Evolutionary conservation across 2,797 vertebrate genomes (phyloP).

Genomic region (Xenops minutus): DNA sequence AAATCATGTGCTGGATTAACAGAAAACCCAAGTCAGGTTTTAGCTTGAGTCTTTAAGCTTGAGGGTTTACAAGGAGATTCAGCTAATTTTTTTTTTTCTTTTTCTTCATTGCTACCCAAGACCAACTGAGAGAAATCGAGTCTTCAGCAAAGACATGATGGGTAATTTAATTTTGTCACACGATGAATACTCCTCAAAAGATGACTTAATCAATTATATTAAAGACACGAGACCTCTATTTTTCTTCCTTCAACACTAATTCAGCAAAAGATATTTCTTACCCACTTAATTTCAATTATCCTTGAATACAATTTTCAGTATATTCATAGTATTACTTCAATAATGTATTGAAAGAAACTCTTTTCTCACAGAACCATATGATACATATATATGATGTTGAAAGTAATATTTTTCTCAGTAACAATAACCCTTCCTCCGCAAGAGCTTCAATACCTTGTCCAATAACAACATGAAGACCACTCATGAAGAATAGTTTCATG

Average conservation of each 20-base stretch:
- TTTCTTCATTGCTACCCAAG: neutral
- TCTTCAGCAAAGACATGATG: neutral
- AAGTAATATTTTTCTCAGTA: neutral
- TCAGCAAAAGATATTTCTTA: neutral
- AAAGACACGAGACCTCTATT: neutral
- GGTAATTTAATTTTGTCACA: neutral
- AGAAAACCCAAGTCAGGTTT: slow-evolving; percentile 25
- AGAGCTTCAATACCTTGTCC: neutral
- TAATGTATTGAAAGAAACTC: neutral
- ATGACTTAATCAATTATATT: neutral
- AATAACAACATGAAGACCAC: neutral
- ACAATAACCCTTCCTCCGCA: neutral
- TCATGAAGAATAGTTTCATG: neutral
- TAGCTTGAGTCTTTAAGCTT: neutral
- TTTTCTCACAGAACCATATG: neutral
- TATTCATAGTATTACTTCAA: neutral
- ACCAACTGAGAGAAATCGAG: neutral
- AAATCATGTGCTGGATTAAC: slow-evolving; percentile 27
- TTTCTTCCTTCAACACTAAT: neutral
- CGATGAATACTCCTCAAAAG: neutral
- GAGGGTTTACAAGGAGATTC: neutral
- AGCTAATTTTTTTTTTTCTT: neutral
- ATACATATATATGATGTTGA: neutral
- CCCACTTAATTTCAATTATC: neutral
- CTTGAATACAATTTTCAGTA: neutral